Evolutionary conservation across 2,797 vertebrate species (phyloP), one percentile per base, ranked within the genome.

Genomic region (Bradypodion ventrale): DNA sequence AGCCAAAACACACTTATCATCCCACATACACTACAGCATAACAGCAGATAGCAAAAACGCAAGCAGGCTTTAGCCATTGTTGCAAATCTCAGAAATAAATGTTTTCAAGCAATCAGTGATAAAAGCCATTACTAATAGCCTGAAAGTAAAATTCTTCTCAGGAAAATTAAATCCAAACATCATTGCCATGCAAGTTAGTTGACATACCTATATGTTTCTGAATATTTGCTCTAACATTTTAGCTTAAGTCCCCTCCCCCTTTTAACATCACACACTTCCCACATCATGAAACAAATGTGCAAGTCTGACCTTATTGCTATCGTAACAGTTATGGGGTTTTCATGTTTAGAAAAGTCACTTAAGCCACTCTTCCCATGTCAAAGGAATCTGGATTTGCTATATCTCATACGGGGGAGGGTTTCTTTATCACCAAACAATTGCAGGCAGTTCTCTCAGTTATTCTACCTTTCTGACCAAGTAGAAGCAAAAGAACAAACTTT

Each of bases 131-230:
- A 21, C 3, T 59, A 66, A 76, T 49, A 73, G 5, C 1, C 85
- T 84, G 69, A 78, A 29, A 87, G 16, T 80, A 81, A 88, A 90
- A 86, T 5, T 42, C 15, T 35, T 32, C 13, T 65, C 32, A 42
- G 76, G 16, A 73, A 65, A 84, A 49, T 74, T 37, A 73, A 84
- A 73, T 7, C 62, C 13, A 62, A 73, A 32, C 12, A 8, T 59
- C 32, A 59, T 12, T 78, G 42, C 27, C n/a, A 12, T 65, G 19
- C 35, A 25, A 69, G 7, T 5, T 59, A n/a, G 46, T 27, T 27
- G 13, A 68, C 60, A 13, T 56, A 84, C 37, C 35, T 40, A n/a
- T 72, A 13, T 62, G 16, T 5, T 7, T 56, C 46, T 44, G 29
- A 35, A 60, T 70, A 35, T 44, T 35, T 60, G 65, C 21, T 69